Conservation (phyloP, 1,140 invertebrate species). For the Marisa cornuarietis region DNA sequence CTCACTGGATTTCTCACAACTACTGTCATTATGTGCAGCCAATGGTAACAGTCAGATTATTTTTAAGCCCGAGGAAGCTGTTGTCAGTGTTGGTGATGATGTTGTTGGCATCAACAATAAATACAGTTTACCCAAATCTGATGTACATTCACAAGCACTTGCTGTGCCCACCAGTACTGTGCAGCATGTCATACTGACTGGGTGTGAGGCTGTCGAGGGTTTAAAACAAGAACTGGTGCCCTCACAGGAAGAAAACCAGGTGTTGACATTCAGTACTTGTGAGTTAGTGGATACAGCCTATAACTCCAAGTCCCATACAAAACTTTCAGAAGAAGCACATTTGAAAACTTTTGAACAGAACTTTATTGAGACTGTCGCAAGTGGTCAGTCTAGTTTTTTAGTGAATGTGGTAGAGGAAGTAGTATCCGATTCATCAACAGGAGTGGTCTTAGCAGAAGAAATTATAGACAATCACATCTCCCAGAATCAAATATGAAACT, state of each 20-base stretch:
- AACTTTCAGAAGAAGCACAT: too few relatives aligned
- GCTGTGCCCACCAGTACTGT: not conserved
- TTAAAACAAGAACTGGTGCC: not conserved
- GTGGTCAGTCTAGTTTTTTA: too few relatives aligned
- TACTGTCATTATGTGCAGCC: conserved; percentile 20
- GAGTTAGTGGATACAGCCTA: too few relatives aligned
- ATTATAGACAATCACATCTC: too few relatives aligned
- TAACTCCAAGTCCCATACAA: too few relatives aligned
- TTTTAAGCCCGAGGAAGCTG: conserved; percentile 10
- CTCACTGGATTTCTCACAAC: conserved; percentile 3
- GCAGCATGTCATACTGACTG: not conserved
- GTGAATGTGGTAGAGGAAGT: too few relatives aligned
- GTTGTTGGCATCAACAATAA: not conserved
- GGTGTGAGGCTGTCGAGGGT: not conserved
- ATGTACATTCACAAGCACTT: not conserved
- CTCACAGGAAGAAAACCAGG: not conserved
- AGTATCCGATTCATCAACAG: too few relatives aligned
- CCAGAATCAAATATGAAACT: too few relatives aligned
- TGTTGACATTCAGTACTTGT: not conserved
- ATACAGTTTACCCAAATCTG: not conserved
- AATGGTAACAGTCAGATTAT: conserved; percentile 15
- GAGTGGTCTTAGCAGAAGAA: too few relatives aligned
- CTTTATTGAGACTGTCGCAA: too few relatives aligned
- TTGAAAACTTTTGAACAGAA: too few relatives aligned
- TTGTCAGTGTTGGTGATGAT: not conserved